These are phyloP conservation scores for Pyralis farinalis DNA, from an alignment of 2,888 invertebrate species.

Conservation along the genomic window DNA sequence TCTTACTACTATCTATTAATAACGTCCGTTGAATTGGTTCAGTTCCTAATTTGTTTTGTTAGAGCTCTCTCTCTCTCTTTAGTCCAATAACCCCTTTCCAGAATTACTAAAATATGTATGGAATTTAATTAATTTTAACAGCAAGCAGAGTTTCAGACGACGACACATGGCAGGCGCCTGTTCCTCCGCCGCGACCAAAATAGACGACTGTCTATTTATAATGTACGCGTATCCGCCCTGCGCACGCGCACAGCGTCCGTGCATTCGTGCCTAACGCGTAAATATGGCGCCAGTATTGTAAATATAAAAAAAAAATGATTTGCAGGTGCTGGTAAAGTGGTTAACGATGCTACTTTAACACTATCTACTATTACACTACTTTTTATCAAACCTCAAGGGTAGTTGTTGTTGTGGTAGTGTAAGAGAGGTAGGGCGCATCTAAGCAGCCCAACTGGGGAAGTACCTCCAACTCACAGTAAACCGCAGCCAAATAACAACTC, in stretches of 20 bases:
- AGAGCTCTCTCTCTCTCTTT: not conserved
- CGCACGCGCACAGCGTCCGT: conserved; percentile 58
- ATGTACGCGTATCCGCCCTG: conserved; percentile 65
- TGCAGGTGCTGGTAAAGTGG: too few relatives aligned
- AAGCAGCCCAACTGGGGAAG: too few relatives aligned
- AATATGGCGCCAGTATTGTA: conserved; percentile 39
- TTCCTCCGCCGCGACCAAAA: conserved; percentile 65
- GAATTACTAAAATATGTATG: conserved; percentile 47
- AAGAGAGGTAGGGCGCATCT: too few relatives aligned
- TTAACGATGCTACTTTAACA: too few relatives aligned
- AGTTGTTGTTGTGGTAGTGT: too few relatives aligned
- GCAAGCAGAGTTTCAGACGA: conserved; percentile 55
- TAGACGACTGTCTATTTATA: conserved; percentile 73
- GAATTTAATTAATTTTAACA: conserved; percentile 63
- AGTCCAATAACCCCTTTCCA: conserved; percentile 24
- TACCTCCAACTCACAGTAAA: too few relatives aligned
- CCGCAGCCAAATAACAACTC: too few relatives aligned
- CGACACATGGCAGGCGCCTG: conserved; percentile 71
- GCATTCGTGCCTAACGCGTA: conserved; percentile 35
- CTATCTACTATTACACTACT: too few relatives aligned
- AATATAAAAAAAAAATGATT: conserved; percentile 1
- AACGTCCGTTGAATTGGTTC: not conserved
- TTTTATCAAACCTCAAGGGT: too few relatives aligned
- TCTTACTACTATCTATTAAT: too few relatives aligned
- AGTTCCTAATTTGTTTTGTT: not conserved